Evolutionary conservation across 2,797 vertebrate genomes (phyloP), one percentile per base, ranked within the genome.

Genomic region (Neopelma chrysocephalum): DNA sequence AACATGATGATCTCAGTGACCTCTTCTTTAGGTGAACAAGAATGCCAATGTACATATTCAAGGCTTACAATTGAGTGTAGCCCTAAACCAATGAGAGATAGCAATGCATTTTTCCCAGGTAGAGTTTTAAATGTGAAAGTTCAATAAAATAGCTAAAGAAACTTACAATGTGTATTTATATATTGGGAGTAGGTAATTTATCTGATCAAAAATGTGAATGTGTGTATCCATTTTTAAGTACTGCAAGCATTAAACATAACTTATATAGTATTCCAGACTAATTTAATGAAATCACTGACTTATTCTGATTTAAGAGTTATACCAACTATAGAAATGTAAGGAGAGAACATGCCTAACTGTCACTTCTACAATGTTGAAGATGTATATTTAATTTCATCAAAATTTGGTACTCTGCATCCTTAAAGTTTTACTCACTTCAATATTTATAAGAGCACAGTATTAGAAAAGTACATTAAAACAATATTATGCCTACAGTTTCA

Each of bases 231-330:
- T 56, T 87, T 87, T 82, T 69, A 82, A 72, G 34, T 70, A 78
- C 4, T 54, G 11, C 11, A n/a, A 58, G 21, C 10, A 82, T 34
- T 62, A 73, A 68, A 57, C 1, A 11, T 23, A 72, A 48, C 1
- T 76, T 85, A 51, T 8, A 4, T 31, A 64, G 32, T 34, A 51
- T 27, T 80, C 22, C n/a, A 73, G 26, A 82, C 21, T 91, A 90
- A 96, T 76, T 79, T 38, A 93, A 90, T 22, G 3, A 86, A 94
- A 95, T 70, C 45, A 89, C 40, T 94, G 62, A 25, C 48, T 54
- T 56, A 58, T 93, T 92, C 80, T 54, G 11, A 27, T 31, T 51
- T 57, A 76, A 77, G 26, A 73, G 15, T 53, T 79, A 71, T 27
- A 89, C 8, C 12, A 82, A 19, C n/a, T 65, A 65, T 3, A 64